phyloP scores from a whole-genome alignment of 2,797 vertebrate species.

The Phrynocephalus guinanensis region DNA sequence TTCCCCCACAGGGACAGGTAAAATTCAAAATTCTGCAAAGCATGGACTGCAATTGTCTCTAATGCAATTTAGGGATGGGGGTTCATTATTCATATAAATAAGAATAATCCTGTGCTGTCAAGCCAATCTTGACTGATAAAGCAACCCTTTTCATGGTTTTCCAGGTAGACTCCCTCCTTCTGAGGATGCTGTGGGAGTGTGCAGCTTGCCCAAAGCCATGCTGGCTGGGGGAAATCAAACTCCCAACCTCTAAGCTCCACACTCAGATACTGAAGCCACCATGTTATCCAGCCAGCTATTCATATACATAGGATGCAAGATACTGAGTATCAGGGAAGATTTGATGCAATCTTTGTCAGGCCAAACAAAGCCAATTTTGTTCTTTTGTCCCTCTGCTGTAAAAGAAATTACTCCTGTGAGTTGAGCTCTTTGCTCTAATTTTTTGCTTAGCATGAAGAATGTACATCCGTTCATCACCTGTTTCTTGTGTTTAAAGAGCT shows the following conservation, averaged over 20 bases:
- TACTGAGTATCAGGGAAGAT: not conserved
- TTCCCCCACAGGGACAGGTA: not conserved
- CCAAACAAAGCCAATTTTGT: not conserved
- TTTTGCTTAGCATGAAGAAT: not conserved
- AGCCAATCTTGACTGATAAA: not conserved
- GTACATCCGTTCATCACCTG: not conserved
- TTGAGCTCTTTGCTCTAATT: not conserved
- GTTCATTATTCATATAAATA: conserved; percentile 3
- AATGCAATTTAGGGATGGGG: not conserved
- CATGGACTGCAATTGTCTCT: not conserved
- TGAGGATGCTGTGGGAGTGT: too few relatives aligned
- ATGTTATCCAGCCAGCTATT: not conserved
- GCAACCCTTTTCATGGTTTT: not conserved
- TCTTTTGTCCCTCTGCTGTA: not conserved
- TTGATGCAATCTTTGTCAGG: not conserved
- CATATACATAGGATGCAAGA: not conserved
- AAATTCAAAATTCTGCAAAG: not conserved
- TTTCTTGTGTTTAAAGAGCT: not conserved
- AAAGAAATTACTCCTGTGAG: not conserved
- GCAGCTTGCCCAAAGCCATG: too few relatives aligned
- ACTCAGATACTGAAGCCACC: too few relatives aligned
- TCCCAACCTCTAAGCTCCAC: too few relatives aligned
- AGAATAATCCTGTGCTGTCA: not conserved
- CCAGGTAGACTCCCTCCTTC: too few relatives aligned
- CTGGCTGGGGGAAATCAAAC: too few relatives aligned